Conservation (phyloP, 1,140 invertebrate genomes). For the Eciton burchellii region DNA sequence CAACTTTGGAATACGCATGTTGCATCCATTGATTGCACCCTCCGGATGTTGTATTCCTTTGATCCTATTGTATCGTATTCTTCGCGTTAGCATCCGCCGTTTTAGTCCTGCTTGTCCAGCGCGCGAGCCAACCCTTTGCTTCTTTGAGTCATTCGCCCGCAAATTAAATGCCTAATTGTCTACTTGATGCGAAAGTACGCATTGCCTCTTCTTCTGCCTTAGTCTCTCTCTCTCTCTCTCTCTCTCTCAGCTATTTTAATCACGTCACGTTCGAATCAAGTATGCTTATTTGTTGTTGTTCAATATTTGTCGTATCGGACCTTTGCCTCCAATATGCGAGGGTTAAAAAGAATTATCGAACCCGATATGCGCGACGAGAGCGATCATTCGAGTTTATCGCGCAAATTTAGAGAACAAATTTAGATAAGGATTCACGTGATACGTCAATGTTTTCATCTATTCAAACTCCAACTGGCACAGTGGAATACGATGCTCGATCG, state of each 20-base stretch:
- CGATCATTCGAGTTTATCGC: neutral
- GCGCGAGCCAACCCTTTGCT: neutral
- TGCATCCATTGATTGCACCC: too few species aligned
- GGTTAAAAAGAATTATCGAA: neutral
- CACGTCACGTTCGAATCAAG: neutral
- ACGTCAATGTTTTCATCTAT: constrained; percentile 44
- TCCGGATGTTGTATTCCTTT: neutral
- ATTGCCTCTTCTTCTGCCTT: neutral
- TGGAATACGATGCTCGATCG: constrained; percentile 33
- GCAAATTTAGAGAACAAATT: constrained; percentile 5
- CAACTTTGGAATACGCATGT: too few species aligned
- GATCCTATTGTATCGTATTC: neutral
- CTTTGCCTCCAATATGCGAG: constrained; percentile 16
- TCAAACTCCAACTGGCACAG: constrained; percentile 52
- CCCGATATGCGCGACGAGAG: neutral
- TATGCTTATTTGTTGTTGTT: neutral
- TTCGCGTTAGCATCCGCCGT: constrained; percentile 21
- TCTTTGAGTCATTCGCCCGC: constrained; percentile 30
- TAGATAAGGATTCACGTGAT: constrained; percentile 16
- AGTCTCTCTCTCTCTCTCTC: neutral
- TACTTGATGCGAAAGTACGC: constrained; percentile 52
- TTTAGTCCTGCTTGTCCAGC: neutral
- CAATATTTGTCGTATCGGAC: constrained; percentile 11
- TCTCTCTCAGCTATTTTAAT: constrained; percentile 4
- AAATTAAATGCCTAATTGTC: constrained; percentile 56